Evolutionary conservation across 2,113 vertebrate genomes (phyloP).

Genomic region (Dryoscopus gambensis): DNA sequence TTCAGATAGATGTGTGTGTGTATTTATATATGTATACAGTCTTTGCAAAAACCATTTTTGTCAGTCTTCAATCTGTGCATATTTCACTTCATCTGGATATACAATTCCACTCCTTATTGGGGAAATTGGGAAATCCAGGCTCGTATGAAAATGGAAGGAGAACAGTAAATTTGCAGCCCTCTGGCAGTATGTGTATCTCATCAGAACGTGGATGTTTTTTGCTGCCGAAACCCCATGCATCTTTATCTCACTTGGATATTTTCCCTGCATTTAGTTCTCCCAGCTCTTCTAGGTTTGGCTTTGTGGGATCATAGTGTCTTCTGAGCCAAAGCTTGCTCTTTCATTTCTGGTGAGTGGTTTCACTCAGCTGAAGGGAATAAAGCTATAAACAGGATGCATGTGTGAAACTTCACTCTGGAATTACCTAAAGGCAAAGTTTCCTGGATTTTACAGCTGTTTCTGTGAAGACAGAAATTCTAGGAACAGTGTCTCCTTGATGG

Average conservation of each 20-base stretch:
- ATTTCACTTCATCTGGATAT: not conserved
- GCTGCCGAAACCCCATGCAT: not conserved
- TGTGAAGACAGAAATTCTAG: not conserved
- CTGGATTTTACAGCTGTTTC: not conserved
- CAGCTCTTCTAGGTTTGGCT: conserved; percentile 9
- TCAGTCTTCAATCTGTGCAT: not conserved
- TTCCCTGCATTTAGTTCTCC: not conserved
- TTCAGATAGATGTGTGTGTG: not conserved
- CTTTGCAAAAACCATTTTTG: not conserved
- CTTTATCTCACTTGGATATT: conserved; percentile 1
- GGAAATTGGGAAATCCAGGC: not conserved
- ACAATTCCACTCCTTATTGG: not conserved
- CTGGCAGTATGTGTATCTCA: not conserved
- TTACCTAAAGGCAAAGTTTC: not conserved
- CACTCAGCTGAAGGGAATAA: not conserved
- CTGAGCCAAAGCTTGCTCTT: not conserved
- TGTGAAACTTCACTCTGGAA: not conserved
- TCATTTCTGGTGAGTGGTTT: not conserved
- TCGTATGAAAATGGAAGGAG: not conserved
- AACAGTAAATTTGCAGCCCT: not conserved
- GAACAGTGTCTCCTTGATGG: not conserved
- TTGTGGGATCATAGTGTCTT: not conserved
- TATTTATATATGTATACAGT: no score
- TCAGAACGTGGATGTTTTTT: not conserved
- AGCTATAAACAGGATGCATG: not conserved